Conservation (phyloP, 2,113 vertebrate genomes). For the Ornithorhynchus anatinus region DNA sequence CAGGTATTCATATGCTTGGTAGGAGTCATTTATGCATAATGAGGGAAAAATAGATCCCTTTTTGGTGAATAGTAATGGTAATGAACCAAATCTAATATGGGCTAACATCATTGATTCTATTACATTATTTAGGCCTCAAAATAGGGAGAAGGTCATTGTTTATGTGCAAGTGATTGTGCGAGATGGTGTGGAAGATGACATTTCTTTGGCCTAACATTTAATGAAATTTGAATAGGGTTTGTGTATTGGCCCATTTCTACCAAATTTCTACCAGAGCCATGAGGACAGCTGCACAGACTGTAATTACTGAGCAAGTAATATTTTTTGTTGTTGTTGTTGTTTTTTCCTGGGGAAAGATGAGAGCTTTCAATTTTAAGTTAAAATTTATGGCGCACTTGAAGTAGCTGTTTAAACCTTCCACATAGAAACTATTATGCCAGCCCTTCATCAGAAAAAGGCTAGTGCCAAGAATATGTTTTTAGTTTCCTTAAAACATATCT, state of each 20-base stretch:
- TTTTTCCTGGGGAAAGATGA: slow-evolving; percentile 61
- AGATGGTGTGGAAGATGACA: slow-evolving; percentile 43
- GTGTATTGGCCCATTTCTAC: slow-evolving; percentile 63
- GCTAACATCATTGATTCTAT: slow-evolving; percentile 39
- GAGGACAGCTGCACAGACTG: slow-evolving; percentile 71
- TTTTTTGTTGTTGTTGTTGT: slow-evolving; percentile 34
- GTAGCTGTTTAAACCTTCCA: slow-evolving; percentile 72
- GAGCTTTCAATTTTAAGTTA: slow-evolving; percentile 75
- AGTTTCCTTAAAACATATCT: slow-evolving; percentile 48
- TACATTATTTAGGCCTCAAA: slow-evolving; percentile 57
- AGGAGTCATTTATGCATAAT: slow-evolving; percentile 29
- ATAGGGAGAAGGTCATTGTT: slow-evolving; percentile 28
- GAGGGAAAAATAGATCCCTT: slow-evolving; percentile 8
- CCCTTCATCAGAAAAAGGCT: slow-evolving; percentile 52
- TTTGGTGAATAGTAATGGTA: slow-evolving; percentile 19
- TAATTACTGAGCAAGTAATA: slow-evolving; percentile 77
- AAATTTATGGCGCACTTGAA: slow-evolving; percentile 71
- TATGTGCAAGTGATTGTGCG: slow-evolving; percentile 40
- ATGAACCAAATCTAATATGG: slow-evolving; percentile 20
- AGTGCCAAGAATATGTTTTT: slow-evolving; percentile 59
- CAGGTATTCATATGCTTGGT: slow-evolving; percentile 4
- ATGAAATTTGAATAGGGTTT: slow-evolving; percentile 69
- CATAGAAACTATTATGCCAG: slow-evolving; percentile 61
- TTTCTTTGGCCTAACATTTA: slow-evolving; percentile 66
- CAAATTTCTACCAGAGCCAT: slow-evolving; percentile 62